A percentile compares a stretch with the other conserved stretches of the same genome.
phyloP scores from a whole-genome alignment of 2,888 invertebrate genomes.

The Nomada lathburiana region DNA sequence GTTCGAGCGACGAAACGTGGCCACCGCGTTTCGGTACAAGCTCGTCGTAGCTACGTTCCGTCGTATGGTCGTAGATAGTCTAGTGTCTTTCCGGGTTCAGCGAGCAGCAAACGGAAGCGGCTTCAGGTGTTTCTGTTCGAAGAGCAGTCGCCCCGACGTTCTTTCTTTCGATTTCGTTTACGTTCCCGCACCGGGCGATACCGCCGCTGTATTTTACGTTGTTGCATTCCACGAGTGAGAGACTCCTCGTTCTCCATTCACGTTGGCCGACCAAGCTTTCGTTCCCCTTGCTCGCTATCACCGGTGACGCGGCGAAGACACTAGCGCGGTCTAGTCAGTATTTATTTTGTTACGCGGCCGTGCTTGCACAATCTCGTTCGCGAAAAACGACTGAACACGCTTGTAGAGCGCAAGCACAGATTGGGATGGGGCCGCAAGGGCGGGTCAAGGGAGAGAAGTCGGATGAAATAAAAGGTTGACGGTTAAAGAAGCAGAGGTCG shows the following conservation, averaged over 20 bases:
- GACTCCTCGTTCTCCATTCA: not conserved
- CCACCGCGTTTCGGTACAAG: constrained; percentile 32
- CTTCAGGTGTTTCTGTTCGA: not conserved
- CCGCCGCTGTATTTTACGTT: constrained; percentile 11
- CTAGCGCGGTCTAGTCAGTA: constrained; percentile 79
- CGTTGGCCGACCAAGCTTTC: not conserved
- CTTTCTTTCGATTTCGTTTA: constrained; percentile 17
- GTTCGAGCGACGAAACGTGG: constrained; percentile 25
- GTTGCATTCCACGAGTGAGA: constrained; percentile 39
- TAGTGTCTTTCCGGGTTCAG: constrained; percentile 47
- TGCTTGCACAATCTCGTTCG: constrained; percentile 65
- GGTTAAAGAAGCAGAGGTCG: constrained; percentile 34
- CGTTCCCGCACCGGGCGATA: not conserved
- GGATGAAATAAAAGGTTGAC: not conserved
- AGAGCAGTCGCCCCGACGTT: not conserved
- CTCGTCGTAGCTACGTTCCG: constrained; percentile 44
- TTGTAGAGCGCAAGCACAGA: not conserved
- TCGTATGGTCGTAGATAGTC: constrained; percentile 48
- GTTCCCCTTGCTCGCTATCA: constrained; percentile 49
- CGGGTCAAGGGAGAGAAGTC: not conserved
- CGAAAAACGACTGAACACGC: constrained; percentile 9
- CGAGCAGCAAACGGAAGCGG: constrained; percentile 28
- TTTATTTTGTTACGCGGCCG: constrained; percentile 76
- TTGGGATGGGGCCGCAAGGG: not conserved
- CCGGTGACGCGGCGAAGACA: constrained; percentile 56